Percentiles rank a stretch among this genome's conserved stretches.
These are phyloP conservation scores for Agapetus fuscipes DNA, from an alignment of 2,888 invertebrate genomes.

Conservation along the genomic window DNA sequence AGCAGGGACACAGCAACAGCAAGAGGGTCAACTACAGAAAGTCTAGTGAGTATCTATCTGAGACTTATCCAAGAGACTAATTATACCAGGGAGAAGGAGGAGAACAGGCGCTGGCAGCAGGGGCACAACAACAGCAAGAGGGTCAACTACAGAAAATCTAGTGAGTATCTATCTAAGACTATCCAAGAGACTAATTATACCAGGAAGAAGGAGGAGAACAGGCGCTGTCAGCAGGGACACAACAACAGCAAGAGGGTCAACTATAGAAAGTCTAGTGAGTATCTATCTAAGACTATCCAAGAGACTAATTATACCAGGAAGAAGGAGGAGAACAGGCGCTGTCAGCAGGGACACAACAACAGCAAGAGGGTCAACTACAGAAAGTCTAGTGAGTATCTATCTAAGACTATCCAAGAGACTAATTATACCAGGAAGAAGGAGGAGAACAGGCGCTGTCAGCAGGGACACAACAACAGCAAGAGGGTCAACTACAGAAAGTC, in stretches of 20 bases:
- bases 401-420: too few species aligned
- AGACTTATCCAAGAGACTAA: too few species aligned
- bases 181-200: too few species aligned
- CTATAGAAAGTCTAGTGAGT: conserved; percentile 21
- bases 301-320: too few species aligned
- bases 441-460: conserved; percentile 1
- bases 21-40: conserved; percentile 3
- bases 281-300: too few species aligned
- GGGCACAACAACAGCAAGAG: conserved; percentile 1
- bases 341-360: background rate
- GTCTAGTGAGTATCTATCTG: conserved; percentile 23
- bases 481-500: conserved; percentile 14
- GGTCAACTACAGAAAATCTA: conserved; percentile 17
- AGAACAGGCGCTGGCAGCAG: conserved; percentile 1
- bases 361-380: conserved; percentile 5
- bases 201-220: conserved; percentile 8
- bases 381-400: conserved; percentile 22
- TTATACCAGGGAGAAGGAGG: conserved; percentile 10
- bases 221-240: background rate
- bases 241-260: background rate
- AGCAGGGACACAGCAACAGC: conserved; percentile 1
- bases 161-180: too few species aligned
- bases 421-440: conserved; percentile 11
- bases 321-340: conserved; percentile 1
- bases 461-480: conserved; percentile 1